These are phyloP conservation scores for Aphrophora alni DNA, from an alignment of 2,888 invertebrate species.

Conservation along the genomic window DNA sequence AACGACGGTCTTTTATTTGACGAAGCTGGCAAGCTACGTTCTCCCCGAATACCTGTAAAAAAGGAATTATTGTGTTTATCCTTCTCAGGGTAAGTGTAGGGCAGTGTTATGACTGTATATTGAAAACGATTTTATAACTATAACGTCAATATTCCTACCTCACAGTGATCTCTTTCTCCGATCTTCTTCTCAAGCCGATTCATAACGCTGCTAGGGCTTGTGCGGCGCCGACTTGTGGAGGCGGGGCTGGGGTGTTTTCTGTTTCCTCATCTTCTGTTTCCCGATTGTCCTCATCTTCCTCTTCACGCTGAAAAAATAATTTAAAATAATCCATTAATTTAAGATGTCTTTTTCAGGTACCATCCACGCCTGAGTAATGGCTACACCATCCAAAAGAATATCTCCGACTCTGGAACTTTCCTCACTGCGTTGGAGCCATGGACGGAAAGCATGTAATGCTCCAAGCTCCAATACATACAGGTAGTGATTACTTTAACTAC, in stretches of 20 bases:
- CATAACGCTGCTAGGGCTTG: background rate
- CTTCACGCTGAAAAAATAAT: background rate
- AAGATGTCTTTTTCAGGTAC: background rate
- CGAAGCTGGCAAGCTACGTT: slow-evolving; percentile 19
- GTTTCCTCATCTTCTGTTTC: background rate
- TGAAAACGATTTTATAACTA: background rate
- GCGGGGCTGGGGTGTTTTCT: background rate
- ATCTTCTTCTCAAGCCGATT: background rate
- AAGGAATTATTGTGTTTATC: slow-evolving; percentile 18
- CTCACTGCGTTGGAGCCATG: slow-evolving; percentile 51
- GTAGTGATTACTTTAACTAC: slow-evolving; percentile 53
- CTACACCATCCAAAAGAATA: background rate
- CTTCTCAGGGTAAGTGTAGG: slow-evolving; percentile 14
- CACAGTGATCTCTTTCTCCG: background rate
- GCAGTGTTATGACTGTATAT: background rate
- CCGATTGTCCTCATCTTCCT: background rate
- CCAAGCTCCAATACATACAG: slow-evolving; percentile 49
- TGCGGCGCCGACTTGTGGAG: background rate
- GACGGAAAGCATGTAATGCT: slow-evolving; percentile 54
- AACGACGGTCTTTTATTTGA: slow-evolving; percentile 19
- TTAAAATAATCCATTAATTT: too few relatives aligned
- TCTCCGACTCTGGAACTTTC: slow-evolving; percentile 50
- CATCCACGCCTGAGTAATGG: background rate
- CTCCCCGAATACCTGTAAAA: slow-evolving; percentile 19
- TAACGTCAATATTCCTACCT: background rate